Conservation (phyloP, 2,888 invertebrate genomes). For the Tinea semifulvella region DNA sequence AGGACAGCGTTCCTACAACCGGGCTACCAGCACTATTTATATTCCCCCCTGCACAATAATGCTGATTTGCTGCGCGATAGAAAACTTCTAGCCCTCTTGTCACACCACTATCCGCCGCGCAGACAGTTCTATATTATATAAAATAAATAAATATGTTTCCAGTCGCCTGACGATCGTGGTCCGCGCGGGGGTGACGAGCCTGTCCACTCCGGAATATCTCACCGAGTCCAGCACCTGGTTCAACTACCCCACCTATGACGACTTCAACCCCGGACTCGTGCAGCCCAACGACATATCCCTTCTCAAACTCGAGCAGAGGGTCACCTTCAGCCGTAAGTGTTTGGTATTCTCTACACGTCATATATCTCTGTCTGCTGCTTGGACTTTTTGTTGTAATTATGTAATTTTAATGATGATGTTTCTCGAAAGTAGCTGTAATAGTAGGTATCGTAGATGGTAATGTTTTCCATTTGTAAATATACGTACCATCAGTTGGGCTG, state of each 20-base stretch:
- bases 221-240: slow-evolving; percentile 35
- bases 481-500: too few species aligned
- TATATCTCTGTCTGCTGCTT: too few species aligned
- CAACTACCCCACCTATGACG: slow-evolving; percentile 41
- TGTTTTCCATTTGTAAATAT: too few species aligned
- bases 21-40: too few species aligned
- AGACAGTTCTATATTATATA: background rate
- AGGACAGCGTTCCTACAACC: too few species aligned
- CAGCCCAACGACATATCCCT: slow-evolving; percentile 46
- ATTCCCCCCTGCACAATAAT: too few species aligned
- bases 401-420: too few species aligned
- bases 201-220: slow-evolving; percentile 33
- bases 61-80: too few species aligned
- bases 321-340: slow-evolving; percentile 33
- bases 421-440: too few species aligned
- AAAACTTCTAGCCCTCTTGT: slow-evolving; percentile 47
- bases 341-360: too few species aligned
- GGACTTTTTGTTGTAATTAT: too few species aligned
- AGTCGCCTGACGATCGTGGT: slow-evolving; percentile 37
- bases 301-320: slow-evolving; percentile 27
- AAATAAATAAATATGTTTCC: slow-evolving; percentile 10
- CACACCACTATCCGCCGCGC: slow-evolving; percentile 36
- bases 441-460: too few species aligned
- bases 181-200: slow-evolving; percentile 37
- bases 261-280: slow-evolving; percentile 26